Conservation (phyloP, 2,888 invertebrate species). For the Biston betularia region DNA sequence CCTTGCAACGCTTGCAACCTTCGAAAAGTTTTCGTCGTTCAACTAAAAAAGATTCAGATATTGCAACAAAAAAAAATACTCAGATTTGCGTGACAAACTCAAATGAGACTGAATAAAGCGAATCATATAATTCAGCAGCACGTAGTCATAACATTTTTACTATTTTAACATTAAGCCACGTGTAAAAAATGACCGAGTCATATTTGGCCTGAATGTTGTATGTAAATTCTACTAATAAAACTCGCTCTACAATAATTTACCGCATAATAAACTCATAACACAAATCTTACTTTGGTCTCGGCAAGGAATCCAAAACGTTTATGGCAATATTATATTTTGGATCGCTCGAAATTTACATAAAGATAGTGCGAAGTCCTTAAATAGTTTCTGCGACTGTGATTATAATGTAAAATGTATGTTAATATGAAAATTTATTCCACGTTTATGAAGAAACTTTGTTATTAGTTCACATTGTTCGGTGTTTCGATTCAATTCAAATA, state of each 20-base stretch:
- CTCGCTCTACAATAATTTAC: constrained; percentile 43
- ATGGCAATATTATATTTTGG: constrained; percentile 47
- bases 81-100: constrained; percentile 16
- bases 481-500: constrained; percentile 7
- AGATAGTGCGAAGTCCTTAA: constrained; percentile 48
- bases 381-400: constrained; percentile 48
- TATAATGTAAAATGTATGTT: constrained; percentile 34
- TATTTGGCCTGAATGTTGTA: constrained; percentile 38
- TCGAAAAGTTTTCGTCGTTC: too few species aligned
- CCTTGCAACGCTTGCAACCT: too few species aligned
- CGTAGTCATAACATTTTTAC: constrained; percentile 30
- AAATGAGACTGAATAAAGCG: constrained; percentile 13
- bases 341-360: constrained; percentile 50
- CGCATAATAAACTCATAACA: constrained; percentile 47
- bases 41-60: not conserved
- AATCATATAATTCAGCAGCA: constrained; percentile 20
- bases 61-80: constrained; percentile 4
- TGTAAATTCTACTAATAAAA: constrained; percentile 48
- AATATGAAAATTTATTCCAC: constrained; percentile 17
- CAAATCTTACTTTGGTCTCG: constrained; percentile 44
- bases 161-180: constrained; percentile 23
- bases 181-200: constrained; percentile 32
- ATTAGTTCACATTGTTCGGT: constrained; percentile 7
- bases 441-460: constrained; percentile 18
- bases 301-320: constrained; percentile 41